Conservation (phyloP, 1,140 invertebrate species). For the Brachionus calyciflorus region DNA sequence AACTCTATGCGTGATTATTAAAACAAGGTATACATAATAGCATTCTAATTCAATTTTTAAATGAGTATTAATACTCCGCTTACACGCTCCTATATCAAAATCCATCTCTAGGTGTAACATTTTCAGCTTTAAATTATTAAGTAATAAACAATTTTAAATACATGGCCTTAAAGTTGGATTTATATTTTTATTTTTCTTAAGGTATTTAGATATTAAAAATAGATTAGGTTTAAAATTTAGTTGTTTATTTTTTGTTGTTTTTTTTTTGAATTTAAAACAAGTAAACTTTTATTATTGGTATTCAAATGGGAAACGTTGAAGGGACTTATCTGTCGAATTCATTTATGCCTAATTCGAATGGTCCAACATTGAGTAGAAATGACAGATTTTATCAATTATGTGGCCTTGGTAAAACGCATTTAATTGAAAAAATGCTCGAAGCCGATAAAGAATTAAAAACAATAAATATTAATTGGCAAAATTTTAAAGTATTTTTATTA, state of each 20-base stretch:
- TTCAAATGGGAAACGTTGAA: slow-evolving; percentile 31
- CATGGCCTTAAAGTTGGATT: too few relatives aligned
- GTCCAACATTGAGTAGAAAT: slow-evolving; percentile 38
- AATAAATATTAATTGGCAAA: slow-evolving; percentile 47
- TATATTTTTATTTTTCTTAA: background rate
- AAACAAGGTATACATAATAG: too few relatives aligned
- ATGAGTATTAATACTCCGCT: too few relatives aligned
- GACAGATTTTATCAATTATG: slow-evolving; percentile 46
- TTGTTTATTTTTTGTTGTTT: slow-evolving; percentile 13
- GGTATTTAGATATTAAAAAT: slow-evolving; percentile 30
- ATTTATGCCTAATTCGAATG: slow-evolving; percentile 24
- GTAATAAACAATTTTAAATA: too few relatives aligned
- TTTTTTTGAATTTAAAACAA: slow-evolving; percentile 11
- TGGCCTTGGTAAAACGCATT: slow-evolving; percentile 46
- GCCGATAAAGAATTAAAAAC: slow-evolving; percentile 26
- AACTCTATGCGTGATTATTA: background rate
- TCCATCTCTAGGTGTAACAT: too few relatives aligned
- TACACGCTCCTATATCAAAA: too few relatives aligned
- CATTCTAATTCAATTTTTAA: too few relatives aligned
- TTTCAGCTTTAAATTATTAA: too few relatives aligned
- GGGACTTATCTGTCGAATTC: background rate
- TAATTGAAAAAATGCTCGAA: slow-evolving; percentile 46
- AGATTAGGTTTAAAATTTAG: slow-evolving; percentile 28
- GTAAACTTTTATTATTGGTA: background rate
- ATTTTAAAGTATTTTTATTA: slow-evolving; percentile 38